phyloP scores from a whole-genome alignment of 2,888 invertebrate genomes.

The Chirona hameri region DNA sequence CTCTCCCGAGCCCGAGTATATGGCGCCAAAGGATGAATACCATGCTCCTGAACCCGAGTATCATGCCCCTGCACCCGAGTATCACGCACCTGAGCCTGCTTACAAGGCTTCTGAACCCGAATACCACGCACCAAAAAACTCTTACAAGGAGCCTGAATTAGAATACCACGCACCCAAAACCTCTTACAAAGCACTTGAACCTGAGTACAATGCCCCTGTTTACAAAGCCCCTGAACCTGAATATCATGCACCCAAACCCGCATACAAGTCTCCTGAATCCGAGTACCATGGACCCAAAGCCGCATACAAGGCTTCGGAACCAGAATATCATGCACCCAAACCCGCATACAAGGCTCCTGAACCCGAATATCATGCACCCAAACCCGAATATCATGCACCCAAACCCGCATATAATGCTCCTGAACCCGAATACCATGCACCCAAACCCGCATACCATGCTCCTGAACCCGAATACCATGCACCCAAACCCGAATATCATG shows the following conservation, averaged over 20 bases:
- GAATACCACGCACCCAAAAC: conserved; percentile 24
- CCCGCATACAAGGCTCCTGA: not conserved
- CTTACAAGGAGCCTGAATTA: conserved; percentile 3
- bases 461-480: too few species aligned
- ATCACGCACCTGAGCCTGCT: not conserved
- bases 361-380: too few species aligned
- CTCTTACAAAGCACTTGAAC: not conserved
- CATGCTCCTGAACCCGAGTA: conserved; percentile 8
- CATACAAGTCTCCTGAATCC: not conserved
- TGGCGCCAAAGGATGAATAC: not conserved
- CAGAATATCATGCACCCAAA: conserved; percentile 10
- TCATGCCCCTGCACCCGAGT: conserved; percentile 4
- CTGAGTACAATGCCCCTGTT: not conserved
- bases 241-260: conserved; percentile 8
- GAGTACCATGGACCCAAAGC: conserved; percentile 13
- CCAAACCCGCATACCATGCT: too few species aligned
- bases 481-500: too few species aligned
- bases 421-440: too few species aligned
- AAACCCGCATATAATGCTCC: too few species aligned
- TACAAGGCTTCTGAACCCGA: too few species aligned
- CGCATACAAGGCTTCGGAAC: conserved; percentile 8
- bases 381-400: too few species aligned
- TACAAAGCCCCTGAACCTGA: too few species aligned
- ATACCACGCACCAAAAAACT: not conserved
- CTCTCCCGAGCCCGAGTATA: not conserved